Evolutionary conservation across 2,797 vertebrate genomes (phyloP), one percentile per base, ranked within the genome.

Genomic region (Orientallactaga sibirica): DNA sequence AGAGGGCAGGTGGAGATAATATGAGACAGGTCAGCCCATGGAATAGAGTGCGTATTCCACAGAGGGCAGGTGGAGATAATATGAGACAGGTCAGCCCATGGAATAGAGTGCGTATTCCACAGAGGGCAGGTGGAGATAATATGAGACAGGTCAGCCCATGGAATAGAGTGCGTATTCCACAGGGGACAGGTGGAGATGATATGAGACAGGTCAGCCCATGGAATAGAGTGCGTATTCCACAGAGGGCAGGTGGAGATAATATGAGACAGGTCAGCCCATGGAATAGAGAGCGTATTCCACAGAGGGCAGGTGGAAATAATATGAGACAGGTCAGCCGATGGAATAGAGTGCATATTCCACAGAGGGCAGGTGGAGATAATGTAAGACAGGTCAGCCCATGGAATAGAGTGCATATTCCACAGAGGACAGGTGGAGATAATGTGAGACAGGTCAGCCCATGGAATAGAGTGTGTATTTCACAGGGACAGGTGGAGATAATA

Each of bases 291-390:
- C 2, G 33, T 37, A 37, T 37, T 37, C 2, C 33, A 37, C 33
- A 37, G 0, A 3, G 6, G 14, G 0, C 2, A 2, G 33, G 55
- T 1, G 29, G 71, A 8, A 37, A 37, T 52, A 12, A 0, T 29
- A 1, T 0, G 5, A 37, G n/a, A 24, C 1, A 4, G 15, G 1
- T 3, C 16, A 4, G 4, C 79, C 61, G 2, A 0, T 1, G 33
- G 41, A 25, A 22, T 29, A 27, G 25, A 1, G 33, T 37, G 33
- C 33, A 37, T 37, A 37, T 37, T 37, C 33, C 33, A 37, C 33
- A 37, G 0, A 3, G 6, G 14, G 0, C 74, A 83, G 7, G 55
- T 1, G 29, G 71, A 8, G 48, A 37, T 52, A 12, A 0, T 29
- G 1, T 0, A 6, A 37, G n/a, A 24, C 1, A 4, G 15, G 1